phyloP scores from a whole-genome alignment of 2,888 invertebrate species.

The Dendrolimus houi region DNA sequence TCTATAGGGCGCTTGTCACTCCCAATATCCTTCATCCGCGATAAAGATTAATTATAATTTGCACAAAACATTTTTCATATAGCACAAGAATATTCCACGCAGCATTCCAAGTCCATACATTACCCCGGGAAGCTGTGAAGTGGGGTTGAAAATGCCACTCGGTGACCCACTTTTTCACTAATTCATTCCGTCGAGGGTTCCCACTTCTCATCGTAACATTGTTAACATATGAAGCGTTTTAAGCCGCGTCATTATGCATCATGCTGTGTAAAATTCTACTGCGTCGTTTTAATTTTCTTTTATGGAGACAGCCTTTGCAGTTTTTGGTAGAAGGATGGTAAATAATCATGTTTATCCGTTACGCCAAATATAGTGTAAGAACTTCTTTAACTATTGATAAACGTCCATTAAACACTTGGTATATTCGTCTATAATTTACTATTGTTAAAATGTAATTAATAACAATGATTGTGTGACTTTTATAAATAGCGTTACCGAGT shows the following conservation, averaged over 20 bases:
- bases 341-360: no score
- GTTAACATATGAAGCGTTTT: constrained; percentile 37
- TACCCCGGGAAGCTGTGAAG: background rate
- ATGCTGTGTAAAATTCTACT: background rate
- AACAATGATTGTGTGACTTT: no score
- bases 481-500: no score
- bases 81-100: background rate
- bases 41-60: background rate
- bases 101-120: background rate
- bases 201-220: constrained; percentile 17
- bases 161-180: constrained; percentile 57
- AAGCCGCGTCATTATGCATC: constrained; percentile 10
- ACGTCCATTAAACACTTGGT: no score
- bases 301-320: background rate
- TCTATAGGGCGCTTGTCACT: no score
- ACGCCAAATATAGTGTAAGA: no score
- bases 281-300: background rate
- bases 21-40: no score
- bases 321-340: no score
- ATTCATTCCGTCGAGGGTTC: constrained; percentile 31
- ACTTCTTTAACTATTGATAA: no score
- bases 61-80: background rate
- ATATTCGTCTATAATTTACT: no score
- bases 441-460: no score
- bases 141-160: constrained; percentile 11